A percentile compares a stretch with the other conserved stretches of the same genome.
phyloP scores from a whole-genome alignment of 1,140 invertebrate species.

The Drosophila nigrodunni region DNA sequence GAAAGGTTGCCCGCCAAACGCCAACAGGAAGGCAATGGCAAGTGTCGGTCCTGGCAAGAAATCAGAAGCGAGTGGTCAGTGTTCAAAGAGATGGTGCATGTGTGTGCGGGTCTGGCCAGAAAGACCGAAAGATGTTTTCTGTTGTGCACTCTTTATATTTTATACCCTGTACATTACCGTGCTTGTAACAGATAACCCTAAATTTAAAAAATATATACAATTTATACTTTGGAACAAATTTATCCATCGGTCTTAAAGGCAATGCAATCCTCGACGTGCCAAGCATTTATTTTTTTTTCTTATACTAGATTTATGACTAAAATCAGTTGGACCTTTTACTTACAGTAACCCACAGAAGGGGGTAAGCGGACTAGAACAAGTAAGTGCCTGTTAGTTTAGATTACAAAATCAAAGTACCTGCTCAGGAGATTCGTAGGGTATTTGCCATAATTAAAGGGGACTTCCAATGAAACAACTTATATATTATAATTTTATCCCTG shows the following conservation, averaged over 20 bases:
- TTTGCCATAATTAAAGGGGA: slow-evolving; percentile 70
- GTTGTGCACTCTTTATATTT: slow-evolving; percentile 31
- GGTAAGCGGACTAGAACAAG: slow-evolving; percentile 8
- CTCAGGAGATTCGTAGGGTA: slow-evolving; percentile 37
- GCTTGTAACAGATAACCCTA: too few relatives aligned
- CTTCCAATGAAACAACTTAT: slow-evolving; percentile 78
- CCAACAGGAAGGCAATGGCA: slow-evolving; percentile 16
- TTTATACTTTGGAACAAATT: background rate
- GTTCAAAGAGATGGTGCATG: slow-evolving; percentile 15
- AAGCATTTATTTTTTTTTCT: background rate
- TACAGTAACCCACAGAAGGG: too few relatives aligned
- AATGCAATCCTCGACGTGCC: too few relatives aligned
- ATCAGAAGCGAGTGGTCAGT: slow-evolving; percentile 11
- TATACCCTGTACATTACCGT: background rate
- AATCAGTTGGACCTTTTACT: too few relatives aligned
- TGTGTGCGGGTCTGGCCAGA: background rate
- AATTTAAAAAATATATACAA: background rate
- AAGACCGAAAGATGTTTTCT: slow-evolving; percentile 34
- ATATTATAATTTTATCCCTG: slow-evolving; percentile 81
- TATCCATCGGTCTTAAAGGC: too few relatives aligned
- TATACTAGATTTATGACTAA: slow-evolving; percentile 14
- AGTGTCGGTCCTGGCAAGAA: slow-evolving; percentile 2
- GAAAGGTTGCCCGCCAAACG: slow-evolving; percentile 33
- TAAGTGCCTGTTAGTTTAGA: background rate
- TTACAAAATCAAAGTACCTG: background rate